These are phyloP conservation scores for Diacarnus erythraeanus DNA, from an alignment of 37 sponge, comb jelly and placozoan species.

Conservation along the genomic window DNA sequence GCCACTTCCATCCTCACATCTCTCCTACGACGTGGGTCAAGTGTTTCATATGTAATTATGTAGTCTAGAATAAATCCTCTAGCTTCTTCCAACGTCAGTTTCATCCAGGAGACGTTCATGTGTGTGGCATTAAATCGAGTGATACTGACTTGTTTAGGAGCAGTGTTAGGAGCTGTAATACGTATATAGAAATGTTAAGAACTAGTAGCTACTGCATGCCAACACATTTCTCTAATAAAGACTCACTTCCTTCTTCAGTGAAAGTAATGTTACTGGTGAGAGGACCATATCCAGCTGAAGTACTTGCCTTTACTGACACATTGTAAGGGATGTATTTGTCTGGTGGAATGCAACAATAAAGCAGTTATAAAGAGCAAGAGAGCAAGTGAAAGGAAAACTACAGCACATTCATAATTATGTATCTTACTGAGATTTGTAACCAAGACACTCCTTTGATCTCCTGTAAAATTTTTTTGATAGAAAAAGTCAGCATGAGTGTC, in stretches of 20 bases:
- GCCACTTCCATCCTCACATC: background rate
- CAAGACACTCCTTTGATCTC: background rate
- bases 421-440: slow-evolving; percentile 14
- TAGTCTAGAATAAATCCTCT: slow-evolving; percentile 6
- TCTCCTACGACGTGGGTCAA: background rate
- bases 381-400: background rate
- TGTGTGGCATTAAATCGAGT: slow-evolving; percentile 21
- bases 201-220: background rate
- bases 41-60: background rate
- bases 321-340: slow-evolving; percentile 19
- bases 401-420: background rate
- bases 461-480: background rate
- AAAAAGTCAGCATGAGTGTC: slow-evolving; percentile 6
- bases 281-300: slow-evolving; percentile 27
- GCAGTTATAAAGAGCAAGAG: background rate
- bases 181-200: background rate
- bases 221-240: background rate
- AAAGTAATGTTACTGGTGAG: background rate
- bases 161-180: slow-evolving; percentile 3
- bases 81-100: slow-evolving; percentile 13
- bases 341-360: background rate
- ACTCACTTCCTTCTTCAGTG: slow-evolving; percentile 27
- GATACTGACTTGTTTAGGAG: background rate
- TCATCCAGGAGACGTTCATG: slow-evolving; percentile 9
- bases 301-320: slow-evolving; percentile 4